phyloP scores from a whole-genome alignment of 2,113 vertebrate genomes.

The Chloebia gouldiae region DNA sequence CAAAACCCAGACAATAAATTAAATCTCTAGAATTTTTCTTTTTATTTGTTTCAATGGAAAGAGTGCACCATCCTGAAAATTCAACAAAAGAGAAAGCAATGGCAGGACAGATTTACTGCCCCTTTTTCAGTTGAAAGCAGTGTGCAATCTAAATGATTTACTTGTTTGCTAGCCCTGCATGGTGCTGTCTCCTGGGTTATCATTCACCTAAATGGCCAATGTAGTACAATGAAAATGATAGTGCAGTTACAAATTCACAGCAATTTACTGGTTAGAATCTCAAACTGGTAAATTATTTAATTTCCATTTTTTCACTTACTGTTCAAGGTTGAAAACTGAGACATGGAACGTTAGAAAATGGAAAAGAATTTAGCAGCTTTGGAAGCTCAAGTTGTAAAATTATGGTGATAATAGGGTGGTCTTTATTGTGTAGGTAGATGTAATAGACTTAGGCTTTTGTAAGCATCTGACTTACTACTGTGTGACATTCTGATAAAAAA shows the following conservation, averaged over 20 bases:
- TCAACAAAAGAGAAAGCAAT: conserved; percentile 59
- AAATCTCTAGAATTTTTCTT: conserved; percentile 19
- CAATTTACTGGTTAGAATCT: conserved; percentile 63
- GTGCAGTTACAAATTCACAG: conserved; percentile 39
- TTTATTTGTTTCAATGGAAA: conserved; percentile 63
- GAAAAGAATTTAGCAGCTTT: background rate
- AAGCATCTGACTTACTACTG: background rate
- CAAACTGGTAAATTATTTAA: conserved; percentile 67
- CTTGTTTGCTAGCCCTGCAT: conserved; percentile 66
- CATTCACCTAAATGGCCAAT: conserved; percentile 64
- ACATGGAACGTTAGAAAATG: conserved; percentile 1
- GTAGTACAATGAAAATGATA: conserved; percentile 68
- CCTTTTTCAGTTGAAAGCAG: conserved; percentile 64
- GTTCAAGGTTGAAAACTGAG: conserved; percentile 52
- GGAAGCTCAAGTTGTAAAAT: background rate
- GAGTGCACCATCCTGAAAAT: conserved; percentile 55
- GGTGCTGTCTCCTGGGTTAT: conserved; percentile 68
- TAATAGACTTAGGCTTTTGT: background rate
- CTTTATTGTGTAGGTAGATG: background rate
- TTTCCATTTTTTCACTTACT: conserved; percentile 57
- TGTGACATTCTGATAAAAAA: conserved; percentile 31
- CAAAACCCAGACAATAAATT: conserved; percentile 57
- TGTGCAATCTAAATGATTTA: conserved; percentile 68
- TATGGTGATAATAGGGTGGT: background rate
- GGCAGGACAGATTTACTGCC: conserved; percentile 61